Conservation (phyloP, 1,140 invertebrate genomes). For the Tribolium madens region DNA sequence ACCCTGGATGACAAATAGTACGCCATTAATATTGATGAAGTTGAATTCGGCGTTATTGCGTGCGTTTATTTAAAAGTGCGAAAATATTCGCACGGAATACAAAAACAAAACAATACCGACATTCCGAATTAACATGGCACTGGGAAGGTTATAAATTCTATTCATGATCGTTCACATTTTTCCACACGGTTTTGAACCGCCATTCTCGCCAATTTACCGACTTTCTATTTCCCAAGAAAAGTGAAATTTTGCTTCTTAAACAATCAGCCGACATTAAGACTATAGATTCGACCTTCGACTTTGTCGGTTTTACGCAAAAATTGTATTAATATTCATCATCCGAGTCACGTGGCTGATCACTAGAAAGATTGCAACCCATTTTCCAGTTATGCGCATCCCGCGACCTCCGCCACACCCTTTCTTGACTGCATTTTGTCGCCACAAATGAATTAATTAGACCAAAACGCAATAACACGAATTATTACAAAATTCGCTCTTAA, state of each 20-base stretch:
- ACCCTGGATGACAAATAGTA: not conserved
- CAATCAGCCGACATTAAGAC: conserved; percentile 19
- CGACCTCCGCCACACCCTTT: conserved; percentile 19
- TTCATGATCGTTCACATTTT: conserved; percentile 48
- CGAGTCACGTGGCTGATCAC: not conserved
- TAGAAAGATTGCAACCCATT: conserved; percentile 6
- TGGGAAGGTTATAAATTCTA: conserved; percentile 37
- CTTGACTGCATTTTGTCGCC: not conserved
- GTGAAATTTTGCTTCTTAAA: conserved; percentile 45
- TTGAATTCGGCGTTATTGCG: conserved; percentile 24
- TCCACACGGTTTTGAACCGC: conserved; percentile 40
- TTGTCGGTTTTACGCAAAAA: conserved; percentile 12
- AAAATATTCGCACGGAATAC: conserved; percentile 42
- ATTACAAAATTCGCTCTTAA: conserved; percentile 4
- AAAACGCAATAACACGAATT: not conserved
- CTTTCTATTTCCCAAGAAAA: conserved; percentile 53
- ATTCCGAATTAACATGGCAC: conserved; percentile 27
- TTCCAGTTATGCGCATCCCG: not conserved
- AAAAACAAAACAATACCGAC: conserved; percentile 42
- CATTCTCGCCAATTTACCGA: conserved; percentile 37
- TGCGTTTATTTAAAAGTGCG: conserved; percentile 39
- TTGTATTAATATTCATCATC: conserved; percentile 25
- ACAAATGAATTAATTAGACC: conserved; percentile 12
- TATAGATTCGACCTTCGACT: conserved; percentile 11
- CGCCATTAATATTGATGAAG: conserved; percentile 24